Evolutionary conservation across 2,113 vertebrate species (phyloP), one percentile per base, ranked within the genome.

Genomic region (Craseonycteris thonglongyai): DNA sequence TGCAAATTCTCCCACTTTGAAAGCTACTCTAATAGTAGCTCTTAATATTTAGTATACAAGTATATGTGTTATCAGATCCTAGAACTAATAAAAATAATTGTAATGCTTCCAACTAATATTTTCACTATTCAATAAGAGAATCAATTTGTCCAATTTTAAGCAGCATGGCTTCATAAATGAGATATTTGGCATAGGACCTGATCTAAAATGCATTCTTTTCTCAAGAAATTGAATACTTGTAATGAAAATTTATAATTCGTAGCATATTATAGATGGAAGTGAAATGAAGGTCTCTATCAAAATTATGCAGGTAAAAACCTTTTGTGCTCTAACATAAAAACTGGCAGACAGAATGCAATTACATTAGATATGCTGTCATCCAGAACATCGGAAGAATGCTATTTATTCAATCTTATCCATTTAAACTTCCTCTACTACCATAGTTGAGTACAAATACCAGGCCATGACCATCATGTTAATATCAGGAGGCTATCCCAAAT

Each of bases 271-370:
- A 92, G 90, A 88, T 22, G 85, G 78, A 96, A 97, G n/a, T 96
- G 72, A 95, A 95, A 95, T 96, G 76, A 96, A 96, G 96, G 96
- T 81, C 92, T 92, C 88, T 89, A 95, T 90, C 84, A 97, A 96
- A 95, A 97, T 97, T 96, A 96, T 92, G 63, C 93, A 95, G 90
- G 83, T 85, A 94, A 95, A 95, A 97, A 81, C 93, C 87, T 92
- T 94, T 95, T 90, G 94, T 90, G 28, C 88, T 96, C 72, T 69
- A 95, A 94, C 68, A 96, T 12, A 91, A 59, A 95, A 97, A 92
- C 96, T 90, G 81, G 80, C 92, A 96, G 95, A 96, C 95, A 97
- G n/a, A 97, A 96, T 91, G 96, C 75, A 94, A 90, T 95, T 96
- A 95, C 72, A 95, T 96, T 96, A 92, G 90, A 81, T 94, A 90